phyloP scores from a whole-genome alignment of 2,888 invertebrate genomes.

The Odontothrips loti region DNA sequence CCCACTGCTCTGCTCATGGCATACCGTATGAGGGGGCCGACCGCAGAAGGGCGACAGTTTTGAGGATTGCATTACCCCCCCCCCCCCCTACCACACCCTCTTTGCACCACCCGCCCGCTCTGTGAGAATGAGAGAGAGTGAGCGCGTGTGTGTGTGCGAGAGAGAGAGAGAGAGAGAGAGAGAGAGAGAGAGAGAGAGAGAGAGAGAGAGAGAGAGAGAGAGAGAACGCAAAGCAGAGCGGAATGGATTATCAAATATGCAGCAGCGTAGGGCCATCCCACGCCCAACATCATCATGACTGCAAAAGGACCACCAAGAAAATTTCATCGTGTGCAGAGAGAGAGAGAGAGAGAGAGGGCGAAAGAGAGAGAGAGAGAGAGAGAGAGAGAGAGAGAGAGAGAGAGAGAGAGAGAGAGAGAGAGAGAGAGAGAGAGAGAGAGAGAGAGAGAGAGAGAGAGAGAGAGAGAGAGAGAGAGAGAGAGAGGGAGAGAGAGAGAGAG shows the following conservation, averaged over 20 bases:
- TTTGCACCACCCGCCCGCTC: neutral
- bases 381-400: neutral
- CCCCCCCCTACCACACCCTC: neutral
- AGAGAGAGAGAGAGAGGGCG: no score
- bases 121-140: no score
- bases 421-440: no score
- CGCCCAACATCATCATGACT: constrained; percentile 7
- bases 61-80: neutral
- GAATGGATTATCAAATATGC: constrained; percentile 25
- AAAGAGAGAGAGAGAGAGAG: neutral
- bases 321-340: neutral
- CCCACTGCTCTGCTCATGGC: neutral
- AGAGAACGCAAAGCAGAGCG: neutral
- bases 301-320: neutral
- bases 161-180: no score
- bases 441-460: no score
- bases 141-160: no score
- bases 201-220: no score
- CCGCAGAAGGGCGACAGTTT: neutral
- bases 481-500: no score
- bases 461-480: no score
- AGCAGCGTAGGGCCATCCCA: neutral
- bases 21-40: neutral
- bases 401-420: neutral
- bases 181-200: no score